Evolutionary conservation across 92 coral and sea anemone species (phyloP), one percentile per base, ranked within the genome.

Genomic region (Galaxea fascicularis): DNA sequence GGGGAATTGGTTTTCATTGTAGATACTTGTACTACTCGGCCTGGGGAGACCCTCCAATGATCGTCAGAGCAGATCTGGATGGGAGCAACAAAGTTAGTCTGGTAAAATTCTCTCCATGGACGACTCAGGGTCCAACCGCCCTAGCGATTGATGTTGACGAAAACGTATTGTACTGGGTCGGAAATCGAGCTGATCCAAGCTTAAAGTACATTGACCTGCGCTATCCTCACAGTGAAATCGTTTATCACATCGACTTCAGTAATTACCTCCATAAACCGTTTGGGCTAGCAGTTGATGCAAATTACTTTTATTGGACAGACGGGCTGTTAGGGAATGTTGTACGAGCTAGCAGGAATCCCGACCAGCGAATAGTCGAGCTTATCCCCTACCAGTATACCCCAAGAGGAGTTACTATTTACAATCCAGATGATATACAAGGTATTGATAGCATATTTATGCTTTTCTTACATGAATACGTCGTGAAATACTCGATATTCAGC

Each of bases 251-350:
- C 54, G 35, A n/a, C 29, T 80, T 29, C 54, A 66, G 67, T 35
- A 25, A 25, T 12, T 80, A 68, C 35, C 53, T 80, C 8, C 63
- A 66, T 31, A 20, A 53, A 15, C 85, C 85, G 30, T 8, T 17
- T 12, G 85, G 85, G 27, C 85, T 80, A 25, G 76, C 85, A 10
- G 76, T 80, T 21, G 85, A 80, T 51, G 85, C 85, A 13, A 16
- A 68, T 54, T 67, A 80, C 16, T 80, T 80, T 22, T 94, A 88
- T 74, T 95, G 93, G 95, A 92, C 93, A 6, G 98, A 95, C 30
- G 27, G 51, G 28, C 44, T 67, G 65, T 67, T 80, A 10, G 85
- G 85, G 18, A 80, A 68, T 54, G 85, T 80, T 17, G 39, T 68
- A 12, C 63, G 85, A 67, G 85, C 85, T 64, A 80, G 74, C 21